Evolutionary conservation across 2,888 invertebrate genomes (phyloP), one percentile per base, ranked within the genome.

Genomic region (Malthinus seriepunctatus): DNA sequence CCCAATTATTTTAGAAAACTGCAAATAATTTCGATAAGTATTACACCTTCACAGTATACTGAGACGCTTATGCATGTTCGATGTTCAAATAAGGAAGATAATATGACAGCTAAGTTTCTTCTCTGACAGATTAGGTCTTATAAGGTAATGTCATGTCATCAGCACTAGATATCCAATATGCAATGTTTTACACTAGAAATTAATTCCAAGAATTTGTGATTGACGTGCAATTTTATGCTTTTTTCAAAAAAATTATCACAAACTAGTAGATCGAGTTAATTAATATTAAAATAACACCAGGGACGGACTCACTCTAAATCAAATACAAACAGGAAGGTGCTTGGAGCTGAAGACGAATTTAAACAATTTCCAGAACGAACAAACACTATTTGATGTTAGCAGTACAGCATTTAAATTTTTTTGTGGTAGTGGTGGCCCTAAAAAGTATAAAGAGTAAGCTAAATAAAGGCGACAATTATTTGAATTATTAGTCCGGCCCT

Each of bases 201-300:
- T 63, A 63, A 62, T 63, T 65, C 60, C 44, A 47, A 49, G 65
- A 63, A 65, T 65, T 57, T 55, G 56, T 63, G 62, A 62, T 65
- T 65, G 65, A 65, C 62, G 63, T 63, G 57, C 42, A 53, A 53
- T 52, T 61, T 64, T 65, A 60, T 63, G 60, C 56, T 71, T 70
- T 71, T 72, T 72, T 23, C 23, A 23, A 23, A 23, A 68, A 65
- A 69, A 62, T 67, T 67, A 67, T 64, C 64, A 61, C 67, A 64
- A 71, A 69, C 69, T 68, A 66, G 68, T 68, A 70, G 69, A 56
- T 65, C 67, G 67, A 63, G 68, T 69, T 71, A 71, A 72, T 72
- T 70, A 66, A 67, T 66, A 60, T 59, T 23, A 23, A 23, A 23
- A 23, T 23, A 23, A 23, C 2, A 23, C 23, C 23, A 23, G 23